phyloP scores from a whole-genome alignment of 2,888 invertebrate genomes.

The Minunthozetes semirufus region DNA sequence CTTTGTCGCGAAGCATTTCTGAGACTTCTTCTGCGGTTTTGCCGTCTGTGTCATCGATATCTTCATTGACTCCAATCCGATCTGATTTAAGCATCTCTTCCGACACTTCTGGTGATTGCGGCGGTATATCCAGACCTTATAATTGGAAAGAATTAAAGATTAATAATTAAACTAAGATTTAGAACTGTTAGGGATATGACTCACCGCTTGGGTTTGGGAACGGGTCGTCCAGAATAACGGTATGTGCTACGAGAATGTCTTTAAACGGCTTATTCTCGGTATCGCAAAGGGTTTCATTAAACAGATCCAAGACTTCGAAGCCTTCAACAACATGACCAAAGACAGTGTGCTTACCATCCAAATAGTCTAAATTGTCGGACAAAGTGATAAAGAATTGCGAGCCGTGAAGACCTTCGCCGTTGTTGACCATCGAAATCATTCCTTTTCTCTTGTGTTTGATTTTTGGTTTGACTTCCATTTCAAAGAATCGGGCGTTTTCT shows the following conservation, averaged over 20 bases:
- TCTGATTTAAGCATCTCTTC: conserved; percentile 70
- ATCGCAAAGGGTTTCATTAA: conserved; percentile 93
- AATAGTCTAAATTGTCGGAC: conserved; percentile 72
- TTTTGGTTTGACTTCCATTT: conserved; percentile 80
- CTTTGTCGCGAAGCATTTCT: conserved; percentile 78
- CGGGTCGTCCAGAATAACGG: conserved; percentile 91
- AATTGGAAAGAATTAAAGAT: neutral
- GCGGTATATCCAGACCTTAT: conserved; percentile 65
- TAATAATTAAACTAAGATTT: neutral
- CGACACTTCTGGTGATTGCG: conserved; percentile 80
- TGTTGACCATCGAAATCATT: conserved; percentile 86
- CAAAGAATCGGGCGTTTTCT: conserved; percentile 66
- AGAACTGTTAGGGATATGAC: neutral
- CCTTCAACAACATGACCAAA: conserved; percentile 95
- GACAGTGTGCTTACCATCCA: conserved; percentile 81
- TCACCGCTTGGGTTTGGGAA: conserved; percentile 69
- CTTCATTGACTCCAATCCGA: conserved; percentile 86
- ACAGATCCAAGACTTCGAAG: conserved; percentile 70
- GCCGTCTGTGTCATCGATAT: conserved; percentile 79
- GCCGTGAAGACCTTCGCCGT: conserved; percentile 75
- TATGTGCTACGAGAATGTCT: conserved; percentile 88
- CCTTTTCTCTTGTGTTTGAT: conserved; percentile 82
- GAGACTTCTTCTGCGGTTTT: conserved; percentile 74
- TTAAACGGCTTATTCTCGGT: conserved; percentile 80
- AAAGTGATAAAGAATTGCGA: conserved; percentile 96